phyloP scores from a whole-genome alignment of 2,888 invertebrate genomes.

The Clivina fossor region DNA sequence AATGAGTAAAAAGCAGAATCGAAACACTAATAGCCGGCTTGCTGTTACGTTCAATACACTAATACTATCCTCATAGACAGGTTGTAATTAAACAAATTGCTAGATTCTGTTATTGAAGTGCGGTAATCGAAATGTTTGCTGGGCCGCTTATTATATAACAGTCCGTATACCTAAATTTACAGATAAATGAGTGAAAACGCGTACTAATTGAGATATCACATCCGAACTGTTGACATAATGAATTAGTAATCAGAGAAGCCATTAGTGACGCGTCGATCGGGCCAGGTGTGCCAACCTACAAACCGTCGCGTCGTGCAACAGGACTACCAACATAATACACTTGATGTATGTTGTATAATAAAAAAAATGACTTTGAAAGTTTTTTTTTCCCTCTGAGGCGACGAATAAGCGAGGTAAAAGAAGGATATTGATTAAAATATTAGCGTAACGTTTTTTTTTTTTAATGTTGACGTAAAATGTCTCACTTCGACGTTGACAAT shows the following conservation, averaged over 20 bases:
- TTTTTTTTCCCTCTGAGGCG: neutral
- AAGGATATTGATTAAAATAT: conserved; percentile 24
- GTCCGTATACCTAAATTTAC: conserved; percentile 34
- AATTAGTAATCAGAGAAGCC: conserved; percentile 47
- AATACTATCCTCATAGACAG: no score
- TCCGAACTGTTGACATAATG: conserved; percentile 47
- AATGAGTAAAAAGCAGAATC: no score
- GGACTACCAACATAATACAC: conserved; percentile 33
- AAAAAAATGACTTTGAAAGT: neutral
- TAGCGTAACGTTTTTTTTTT: conserved; percentile 20
- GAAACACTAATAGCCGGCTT: no score
- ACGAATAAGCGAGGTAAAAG: conserved; percentile 8
- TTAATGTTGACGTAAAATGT: conserved; percentile 21
- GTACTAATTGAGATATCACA: conserved; percentile 47
- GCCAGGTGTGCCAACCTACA: conserved; percentile 17
- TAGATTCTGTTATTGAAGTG: conserved; percentile 8
- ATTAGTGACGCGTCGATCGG: conserved; percentile 43
- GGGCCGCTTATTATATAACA: conserved; percentile 13
- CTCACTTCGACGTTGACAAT: conserved; percentile 12
- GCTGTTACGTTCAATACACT: no score
- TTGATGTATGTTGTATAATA: conserved; percentile 10
- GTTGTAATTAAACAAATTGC: conserved; percentile 19
- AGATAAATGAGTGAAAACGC: conserved; percentile 41
- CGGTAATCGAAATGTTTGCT: conserved; percentile 13
- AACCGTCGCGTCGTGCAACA: conserved; percentile 9